A percentile compares a stretch with the other conserved stretches of the same genome.
These are phyloP conservation scores for Manis crassicaudata DNA, from an alignment of 2,797 vertebrate genomes.

Conservation along the genomic window DNA sequence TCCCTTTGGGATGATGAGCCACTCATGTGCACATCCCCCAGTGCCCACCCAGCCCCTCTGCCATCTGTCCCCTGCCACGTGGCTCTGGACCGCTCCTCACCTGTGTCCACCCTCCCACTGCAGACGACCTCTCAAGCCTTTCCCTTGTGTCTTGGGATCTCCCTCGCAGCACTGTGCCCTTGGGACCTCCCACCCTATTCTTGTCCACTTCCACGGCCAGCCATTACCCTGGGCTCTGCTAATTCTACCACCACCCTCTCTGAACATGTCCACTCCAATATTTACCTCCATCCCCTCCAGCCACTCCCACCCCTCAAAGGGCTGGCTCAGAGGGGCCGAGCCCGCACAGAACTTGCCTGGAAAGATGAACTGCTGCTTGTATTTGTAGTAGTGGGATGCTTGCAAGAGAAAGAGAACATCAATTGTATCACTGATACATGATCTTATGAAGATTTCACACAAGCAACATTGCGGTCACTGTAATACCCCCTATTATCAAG, in stretches of 20 bases:
- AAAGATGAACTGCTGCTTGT: conserved; percentile 99
- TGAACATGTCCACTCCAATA: background rate
- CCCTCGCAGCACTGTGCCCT: background rate
- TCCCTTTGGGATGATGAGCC: background rate
- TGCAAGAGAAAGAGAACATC: conserved; percentile 56
- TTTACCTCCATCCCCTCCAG: fast-evolving
- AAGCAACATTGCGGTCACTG: too few species aligned
- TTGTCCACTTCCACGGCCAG: background rate
- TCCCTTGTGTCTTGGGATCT: background rate
- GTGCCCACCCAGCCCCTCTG: background rate
- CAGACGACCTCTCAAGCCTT: background rate
- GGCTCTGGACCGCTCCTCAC: background rate
- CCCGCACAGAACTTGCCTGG: conserved; percentile 89
- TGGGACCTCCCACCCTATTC: background rate
- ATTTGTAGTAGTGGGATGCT: conserved; percentile 99
- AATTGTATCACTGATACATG: too few species aligned
- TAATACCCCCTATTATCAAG: too few species aligned
- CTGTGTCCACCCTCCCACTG: background rate
- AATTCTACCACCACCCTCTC: background rate
- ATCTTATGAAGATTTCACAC: too few species aligned
- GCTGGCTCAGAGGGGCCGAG: conserved; percentile 54
- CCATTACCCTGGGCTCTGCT: background rate
- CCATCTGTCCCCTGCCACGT: fast-evolving
- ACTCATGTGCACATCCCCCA: background rate
- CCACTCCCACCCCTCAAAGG: fast-evolving